phyloP scores from a whole-genome alignment of 2,888 invertebrate species.

The Clostera curtula region DNA sequence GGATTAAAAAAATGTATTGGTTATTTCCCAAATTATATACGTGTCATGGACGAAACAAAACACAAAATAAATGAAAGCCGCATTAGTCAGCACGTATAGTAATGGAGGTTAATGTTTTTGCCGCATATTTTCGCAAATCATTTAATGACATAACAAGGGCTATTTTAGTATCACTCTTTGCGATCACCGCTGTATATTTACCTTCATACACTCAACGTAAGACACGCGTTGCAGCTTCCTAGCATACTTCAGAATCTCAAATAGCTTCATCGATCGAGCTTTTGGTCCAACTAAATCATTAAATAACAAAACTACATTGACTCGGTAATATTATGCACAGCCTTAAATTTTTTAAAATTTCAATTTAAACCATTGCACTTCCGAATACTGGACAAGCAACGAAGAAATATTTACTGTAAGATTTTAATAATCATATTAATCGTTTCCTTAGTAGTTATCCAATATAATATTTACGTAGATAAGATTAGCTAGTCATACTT shows the following conservation, averaged over 20 bases:
- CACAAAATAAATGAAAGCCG: conserved; percentile 3
- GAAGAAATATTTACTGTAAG: too few relatives aligned
- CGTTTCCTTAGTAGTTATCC: conserved; percentile 9
- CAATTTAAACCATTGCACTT: conserved; percentile 6
- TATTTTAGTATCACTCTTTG: conserved; percentile 6
- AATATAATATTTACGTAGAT: conserved; percentile 10
- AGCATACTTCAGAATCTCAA: conserved; percentile 1
- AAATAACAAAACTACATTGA: conserved; percentile 3
- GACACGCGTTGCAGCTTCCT: conserved; percentile 1
- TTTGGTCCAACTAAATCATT: conserved; percentile 5
- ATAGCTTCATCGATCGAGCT: conserved; percentile 1
- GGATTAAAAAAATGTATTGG: background rate
- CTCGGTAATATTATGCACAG: conserved; percentile 4
- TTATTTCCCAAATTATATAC: conserved; percentile 3
- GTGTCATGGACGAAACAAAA: conserved; percentile 7
- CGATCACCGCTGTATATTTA: conserved; percentile 4
- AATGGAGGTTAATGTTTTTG: conserved; percentile 1
- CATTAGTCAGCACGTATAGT: conserved; percentile 3
- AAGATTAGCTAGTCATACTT: conserved; percentile 14
- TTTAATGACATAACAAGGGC: conserved; percentile 1
- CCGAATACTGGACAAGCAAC: too few relatives aligned
- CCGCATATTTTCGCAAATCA: conserved; percentile 1
- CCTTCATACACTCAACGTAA: conserved; percentile 1
- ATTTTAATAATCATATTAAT: too few relatives aligned
- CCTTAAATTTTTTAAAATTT: conserved; percentile 1